Conservation (phyloP, 2,888 invertebrate genomes). For the Drosophila villosipedis region DNA sequence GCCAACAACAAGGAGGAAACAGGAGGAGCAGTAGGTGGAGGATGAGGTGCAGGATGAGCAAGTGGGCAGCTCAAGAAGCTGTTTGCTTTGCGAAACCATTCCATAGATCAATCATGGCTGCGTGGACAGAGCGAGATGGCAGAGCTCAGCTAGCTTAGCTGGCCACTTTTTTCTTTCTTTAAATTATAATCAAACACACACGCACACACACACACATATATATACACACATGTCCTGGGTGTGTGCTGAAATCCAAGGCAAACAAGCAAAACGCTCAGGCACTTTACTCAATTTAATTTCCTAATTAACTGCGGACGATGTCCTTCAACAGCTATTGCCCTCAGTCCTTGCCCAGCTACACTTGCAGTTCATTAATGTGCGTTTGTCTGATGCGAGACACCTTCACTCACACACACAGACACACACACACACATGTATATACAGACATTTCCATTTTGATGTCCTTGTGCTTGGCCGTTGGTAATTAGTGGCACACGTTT, state of each 20-base stretch:
- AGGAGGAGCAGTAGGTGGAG: not conserved
- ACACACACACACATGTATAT: not conserved
- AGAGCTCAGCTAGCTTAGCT: constrained; percentile 36
- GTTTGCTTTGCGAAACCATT: constrained; percentile 6
- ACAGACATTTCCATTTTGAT: constrained; percentile 1
- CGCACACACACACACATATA: not conserved
- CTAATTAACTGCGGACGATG: constrained; percentile 74
- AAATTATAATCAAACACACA: constrained; percentile 52
- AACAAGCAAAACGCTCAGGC: constrained; percentile 75
- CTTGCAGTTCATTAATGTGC: constrained; percentile 56
- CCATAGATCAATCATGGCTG: constrained; percentile 56
- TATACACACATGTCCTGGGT: not conserved
- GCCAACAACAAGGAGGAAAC: not conserved
- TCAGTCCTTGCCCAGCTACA: constrained; percentile 8
- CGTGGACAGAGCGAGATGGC: constrained; percentile 38
- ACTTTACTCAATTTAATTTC: constrained; percentile 82
- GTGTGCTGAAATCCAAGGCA: constrained; percentile 29
- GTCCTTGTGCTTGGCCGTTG: constrained; percentile 46
- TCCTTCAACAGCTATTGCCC: constrained; percentile 28
- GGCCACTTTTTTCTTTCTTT: constrained; percentile 27
- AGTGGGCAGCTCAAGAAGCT: constrained; percentile 30
- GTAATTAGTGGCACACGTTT: constrained; percentile 79
- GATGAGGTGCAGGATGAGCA: not conserved
- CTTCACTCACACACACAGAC: constrained; percentile 12
- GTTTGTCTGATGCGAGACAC: constrained; percentile 38